A percentile compares a stretch with the other conserved stretches of the same genome.
Evolutionary conservation across 2,113 vertebrate genomes (phyloP).

Genomic region (Petaurus breviceps): DNA sequence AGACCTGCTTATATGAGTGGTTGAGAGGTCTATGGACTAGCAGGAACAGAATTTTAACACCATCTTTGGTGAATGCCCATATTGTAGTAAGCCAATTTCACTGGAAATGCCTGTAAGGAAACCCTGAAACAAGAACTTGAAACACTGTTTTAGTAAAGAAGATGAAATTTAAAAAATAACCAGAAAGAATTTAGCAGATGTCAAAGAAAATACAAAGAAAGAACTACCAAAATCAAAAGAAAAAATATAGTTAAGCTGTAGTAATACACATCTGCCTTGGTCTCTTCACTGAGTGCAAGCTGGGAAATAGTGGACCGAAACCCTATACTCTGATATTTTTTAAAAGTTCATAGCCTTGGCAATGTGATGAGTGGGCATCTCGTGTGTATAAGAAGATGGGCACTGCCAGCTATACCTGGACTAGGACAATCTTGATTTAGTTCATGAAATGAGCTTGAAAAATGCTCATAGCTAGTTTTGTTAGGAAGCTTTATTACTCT

Average conservation of each 20-base stretch:
- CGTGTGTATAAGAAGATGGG: neutral
- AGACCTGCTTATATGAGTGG: slow-evolving; percentile 93
- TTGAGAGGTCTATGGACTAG: slow-evolving; percentile 90
- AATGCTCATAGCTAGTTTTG: neutral
- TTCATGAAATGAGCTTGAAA: slow-evolving; percentile 17
- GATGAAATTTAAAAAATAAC: slow-evolving; percentile 17
- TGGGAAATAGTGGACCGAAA: neutral
- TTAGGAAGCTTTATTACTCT: neutral
- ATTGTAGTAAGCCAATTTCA: slow-evolving; percentile 95
- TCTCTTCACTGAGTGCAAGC: slow-evolving; percentile 52
- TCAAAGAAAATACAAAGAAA: slow-evolving; percentile 81
- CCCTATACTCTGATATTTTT: neutral
- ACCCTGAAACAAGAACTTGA: slow-evolving; percentile 77
- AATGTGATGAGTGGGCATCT: neutral
- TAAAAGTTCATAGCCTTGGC: neutral
- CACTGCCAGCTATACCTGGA: neutral
- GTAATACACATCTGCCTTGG: slow-evolving; percentile 55
- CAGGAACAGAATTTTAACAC: slow-evolving; percentile 84
- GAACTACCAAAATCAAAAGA: slow-evolving; percentile 78
- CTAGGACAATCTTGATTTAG: neutral
- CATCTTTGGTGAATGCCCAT: slow-evolving; percentile 97
- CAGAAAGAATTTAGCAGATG: slow-evolving; percentile 1
- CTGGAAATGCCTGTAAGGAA: slow-evolving; percentile 90
- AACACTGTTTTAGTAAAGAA: slow-evolving; percentile 10
- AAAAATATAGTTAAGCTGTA: slow-evolving; percentile 77